Percentiles rank a stretch among this genome's conserved stretches.
These are phyloP conservation scores for Cotesia typhae DNA, from an alignment of 1,140 invertebrate species.

Conservation along the genomic window DNA sequence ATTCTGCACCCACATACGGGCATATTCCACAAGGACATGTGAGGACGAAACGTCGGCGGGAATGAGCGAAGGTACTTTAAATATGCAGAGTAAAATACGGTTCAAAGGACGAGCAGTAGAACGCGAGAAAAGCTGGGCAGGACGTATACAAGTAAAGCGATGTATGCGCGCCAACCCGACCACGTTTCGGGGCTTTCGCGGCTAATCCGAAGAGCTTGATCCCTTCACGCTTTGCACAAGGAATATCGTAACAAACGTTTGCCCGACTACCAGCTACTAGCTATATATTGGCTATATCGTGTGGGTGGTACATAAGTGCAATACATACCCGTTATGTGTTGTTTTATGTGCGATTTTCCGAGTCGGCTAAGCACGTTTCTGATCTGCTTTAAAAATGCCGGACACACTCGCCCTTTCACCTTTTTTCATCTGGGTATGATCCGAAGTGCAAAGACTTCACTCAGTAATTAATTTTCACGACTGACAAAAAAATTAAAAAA, in stretches of 20 bases:
- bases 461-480: slow-evolving; percentile 9
- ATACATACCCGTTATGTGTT: no score
- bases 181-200: slow-evolving; percentile 32
- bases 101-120: slow-evolving; percentile 44
- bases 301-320: no score
- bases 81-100: slow-evolving; percentile 53
- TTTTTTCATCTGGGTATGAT: neutral
- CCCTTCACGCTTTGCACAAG: slow-evolving; percentile 39
- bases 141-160: neutral
- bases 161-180: slow-evolving; percentile 27
- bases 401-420: slow-evolving; percentile 2
- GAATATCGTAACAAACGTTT: slow-evolving; percentile 43
- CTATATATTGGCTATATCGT: no score
- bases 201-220: slow-evolving; percentile 41
- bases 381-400: slow-evolving; percentile 1
- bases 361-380: slow-evolving; percentile 9
- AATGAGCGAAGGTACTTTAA: slow-evolving; percentile 44
- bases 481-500: neutral
- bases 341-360: slow-evolving; percentile 13
- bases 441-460: slow-evolving; percentile 1
- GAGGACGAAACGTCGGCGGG: neutral
- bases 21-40: no score
- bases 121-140: slow-evolving; percentile 41
- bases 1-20: no score
- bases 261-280: no score